A percentile compares a stretch with the other conserved stretches of the same genome.
These are phyloP conservation scores for Aphelinus certus DNA, from an alignment of 1,140 invertebrate species.

Conservation along the genomic window DNA sequence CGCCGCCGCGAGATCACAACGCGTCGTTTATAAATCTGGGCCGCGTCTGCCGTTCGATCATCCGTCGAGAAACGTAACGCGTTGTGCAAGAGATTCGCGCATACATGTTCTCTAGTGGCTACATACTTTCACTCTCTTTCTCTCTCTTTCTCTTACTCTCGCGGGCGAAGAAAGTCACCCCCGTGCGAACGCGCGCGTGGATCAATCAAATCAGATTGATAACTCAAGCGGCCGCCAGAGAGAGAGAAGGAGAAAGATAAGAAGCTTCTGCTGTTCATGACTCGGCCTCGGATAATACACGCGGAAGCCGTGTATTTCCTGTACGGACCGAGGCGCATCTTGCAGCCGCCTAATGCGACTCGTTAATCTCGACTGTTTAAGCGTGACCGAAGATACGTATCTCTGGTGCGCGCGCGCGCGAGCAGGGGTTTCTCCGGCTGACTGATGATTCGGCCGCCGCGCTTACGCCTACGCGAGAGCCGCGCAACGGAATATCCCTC, in stretches of 20 bases:
- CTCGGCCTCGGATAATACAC: no score
- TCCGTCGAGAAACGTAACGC: no score
- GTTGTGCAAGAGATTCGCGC: no score
- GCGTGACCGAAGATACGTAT: slow-evolving; percentile 60
- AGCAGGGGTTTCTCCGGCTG: slow-evolving; percentile 58
- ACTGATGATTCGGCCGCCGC: slow-evolving; percentile 56
- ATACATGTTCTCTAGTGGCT: no score
- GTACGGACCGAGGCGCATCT: slow-evolving; percentile 30
- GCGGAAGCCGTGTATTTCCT: slow-evolving; percentile 14
- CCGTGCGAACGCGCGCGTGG: neutral
- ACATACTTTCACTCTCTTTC: no score
- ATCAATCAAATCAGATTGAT: slow-evolving; percentile 41
- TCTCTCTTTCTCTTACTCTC: no score
- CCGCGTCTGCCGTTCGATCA: no score
- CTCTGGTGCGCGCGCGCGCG: slow-evolving; percentile 35
- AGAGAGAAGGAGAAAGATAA: neutral
- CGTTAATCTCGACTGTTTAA: slow-evolving; percentile 63
- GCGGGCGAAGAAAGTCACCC: no score
- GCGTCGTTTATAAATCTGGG: no score
- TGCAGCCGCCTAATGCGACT: slow-evolving; percentile 58
- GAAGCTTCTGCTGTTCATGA: neutral
- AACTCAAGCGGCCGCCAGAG: slow-evolving; percentile 36
- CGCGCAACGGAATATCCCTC: slow-evolving; percentile 41
- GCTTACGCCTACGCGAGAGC: slow-evolving; percentile 22
- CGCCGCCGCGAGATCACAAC: no score